Percentiles rank a stretch among this genome's conserved stretches.
Evolutionary conservation across 2,113 vertebrate genomes (phyloP).

Genomic region (Vombatus ursinus): DNA sequence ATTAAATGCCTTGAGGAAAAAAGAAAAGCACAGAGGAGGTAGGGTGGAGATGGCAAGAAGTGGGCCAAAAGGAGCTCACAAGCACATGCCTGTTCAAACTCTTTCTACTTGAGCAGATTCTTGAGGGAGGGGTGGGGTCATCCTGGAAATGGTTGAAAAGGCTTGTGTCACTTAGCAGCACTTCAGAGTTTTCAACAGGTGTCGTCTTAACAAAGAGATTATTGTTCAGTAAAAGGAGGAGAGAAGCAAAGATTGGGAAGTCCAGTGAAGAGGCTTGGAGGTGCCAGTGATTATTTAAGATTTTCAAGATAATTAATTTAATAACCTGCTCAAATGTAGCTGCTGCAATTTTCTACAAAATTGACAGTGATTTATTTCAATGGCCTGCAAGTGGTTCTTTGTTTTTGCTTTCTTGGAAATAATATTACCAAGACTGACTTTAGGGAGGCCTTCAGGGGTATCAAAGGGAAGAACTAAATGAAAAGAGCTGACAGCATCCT

Average conservation of each 20-base stretch:
- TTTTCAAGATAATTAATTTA: constrained; percentile 66
- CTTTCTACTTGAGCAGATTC: constrained; percentile 39
- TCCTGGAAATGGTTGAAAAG: constrained; percentile 59
- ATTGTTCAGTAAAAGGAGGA: constrained; percentile 2
- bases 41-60: constrained; percentile 18
- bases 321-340: constrained; percentile 34
- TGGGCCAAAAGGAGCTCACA: constrained; percentile 55
- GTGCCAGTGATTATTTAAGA: constrained; percentile 4
- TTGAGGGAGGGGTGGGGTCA: constrained; percentile 56
- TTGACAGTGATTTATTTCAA: constrained; percentile 60
- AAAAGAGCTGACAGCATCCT: constrained; percentile 17
- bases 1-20: constrained; percentile 73
- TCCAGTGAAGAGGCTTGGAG: neutral
- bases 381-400: constrained; percentile 23
- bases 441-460: neutral
- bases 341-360: constrained; percentile 44
- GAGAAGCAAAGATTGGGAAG: constrained; percentile 40
- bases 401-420: constrained; percentile 46
- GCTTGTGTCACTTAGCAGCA: constrained; percentile 56
- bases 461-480: neutral
- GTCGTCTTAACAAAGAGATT: constrained; percentile 50
- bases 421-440: neutral
- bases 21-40: constrained; percentile 39
- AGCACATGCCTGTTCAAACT: constrained; percentile 40
- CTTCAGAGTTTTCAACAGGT: neutral